phyloP scores from a whole-genome alignment of 2,113 vertebrate genomes.

The Ageneiosus marmoratus region DNA sequence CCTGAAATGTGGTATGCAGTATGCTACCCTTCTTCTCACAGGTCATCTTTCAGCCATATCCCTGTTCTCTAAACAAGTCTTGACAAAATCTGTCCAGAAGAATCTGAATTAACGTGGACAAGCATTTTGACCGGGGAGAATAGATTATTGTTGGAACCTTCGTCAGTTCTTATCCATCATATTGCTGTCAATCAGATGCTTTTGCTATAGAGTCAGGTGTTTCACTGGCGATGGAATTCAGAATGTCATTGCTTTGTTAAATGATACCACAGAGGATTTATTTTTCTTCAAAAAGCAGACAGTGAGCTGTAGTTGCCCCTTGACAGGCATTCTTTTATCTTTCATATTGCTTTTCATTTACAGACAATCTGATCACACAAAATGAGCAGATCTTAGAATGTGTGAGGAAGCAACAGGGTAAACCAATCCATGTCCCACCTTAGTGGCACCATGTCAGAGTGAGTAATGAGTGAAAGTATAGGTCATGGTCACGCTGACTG shows the following conservation, averaged over 20 bases:
- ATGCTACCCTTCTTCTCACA: not conserved
- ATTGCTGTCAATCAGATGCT: conserved; percentile 9
- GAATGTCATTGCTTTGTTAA: not conserved
- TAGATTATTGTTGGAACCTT: not conserved
- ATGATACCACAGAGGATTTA: conserved; percentile 2
- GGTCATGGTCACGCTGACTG: conserved; percentile 15
- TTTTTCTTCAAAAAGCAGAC: not conserved
- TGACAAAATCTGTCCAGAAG: not conserved
- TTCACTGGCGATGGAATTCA: not conserved
- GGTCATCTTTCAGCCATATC: conserved; percentile 36
- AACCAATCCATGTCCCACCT: conserved; percentile 10
- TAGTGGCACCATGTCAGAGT: conserved; percentile 21
- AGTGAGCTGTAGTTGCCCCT: not conserved
- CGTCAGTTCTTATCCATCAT: not conserved
- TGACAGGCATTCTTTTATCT: not conserved
- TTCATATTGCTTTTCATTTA: not conserved
- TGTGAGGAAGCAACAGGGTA: not conserved
- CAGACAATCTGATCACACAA: not conserved
- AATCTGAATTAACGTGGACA: conserved; percentile 19
- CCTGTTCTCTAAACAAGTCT: conserved; percentile 10
- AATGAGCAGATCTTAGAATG: not conserved
- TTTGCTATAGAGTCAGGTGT: not conserved
- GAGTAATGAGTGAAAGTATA: conserved; percentile 34
- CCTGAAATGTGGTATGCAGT: conserved; percentile 35
- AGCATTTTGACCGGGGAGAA: not conserved